Conservation (phyloP, 2,888 invertebrate genomes). For the Drosophila mercatorum region DNA sequence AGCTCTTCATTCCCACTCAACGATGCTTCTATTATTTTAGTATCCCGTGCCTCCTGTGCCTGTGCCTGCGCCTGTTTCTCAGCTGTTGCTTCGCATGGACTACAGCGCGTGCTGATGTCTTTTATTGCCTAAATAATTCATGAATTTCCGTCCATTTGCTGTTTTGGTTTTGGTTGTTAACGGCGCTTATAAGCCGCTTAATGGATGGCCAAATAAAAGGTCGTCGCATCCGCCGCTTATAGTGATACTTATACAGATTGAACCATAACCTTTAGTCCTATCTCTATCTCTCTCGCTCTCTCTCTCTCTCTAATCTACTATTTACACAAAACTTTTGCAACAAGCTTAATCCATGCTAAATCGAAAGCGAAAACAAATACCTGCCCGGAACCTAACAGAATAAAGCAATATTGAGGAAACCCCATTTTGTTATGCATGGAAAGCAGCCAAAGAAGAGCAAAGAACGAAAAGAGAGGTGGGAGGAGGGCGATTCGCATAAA, state of each 20-base stretch:
- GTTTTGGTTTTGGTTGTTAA: conserved; percentile 20
- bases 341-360: conserved; percentile 39
- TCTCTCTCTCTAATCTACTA: conserved; percentile 22
- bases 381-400: conserved; percentile 4
- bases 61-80: conserved; percentile 2
- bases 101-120: conserved; percentile 18
- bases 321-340: conserved; percentile 60
- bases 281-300: not conserved
- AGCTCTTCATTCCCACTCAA: not conserved
- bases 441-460: conserved; percentile 1
- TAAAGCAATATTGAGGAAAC: conserved; percentile 30
- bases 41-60: not conserved
- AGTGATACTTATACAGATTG: conserved; percentile 25
- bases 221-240: conserved; percentile 50
- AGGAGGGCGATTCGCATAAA: not conserved
- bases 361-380: conserved; percentile 35
- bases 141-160: conserved; percentile 33
- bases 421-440: conserved; percentile 42
- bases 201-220: conserved; percentile 72
- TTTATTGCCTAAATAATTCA: conserved; percentile 52
- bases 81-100: conserved; percentile 27
- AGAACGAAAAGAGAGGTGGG: not conserved
- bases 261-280: conserved; percentile 27
- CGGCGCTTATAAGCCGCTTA: conserved; percentile 67
- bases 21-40: not conserved